Conservation (phyloP, 1,140 invertebrate species). For the Caligus rogercresseyi region DNA sequence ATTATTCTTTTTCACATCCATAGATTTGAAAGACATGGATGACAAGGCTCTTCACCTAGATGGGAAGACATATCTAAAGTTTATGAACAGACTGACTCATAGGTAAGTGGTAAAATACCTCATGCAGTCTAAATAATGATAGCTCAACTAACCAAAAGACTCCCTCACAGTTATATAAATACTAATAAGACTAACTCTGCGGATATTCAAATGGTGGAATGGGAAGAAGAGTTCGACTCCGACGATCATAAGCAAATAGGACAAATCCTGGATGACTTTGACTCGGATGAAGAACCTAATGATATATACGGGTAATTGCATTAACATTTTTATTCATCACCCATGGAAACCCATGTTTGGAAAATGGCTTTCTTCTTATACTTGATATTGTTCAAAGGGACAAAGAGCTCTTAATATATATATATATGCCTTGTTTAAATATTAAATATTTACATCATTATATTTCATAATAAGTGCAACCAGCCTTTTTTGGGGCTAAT, state of each 20-base stretch:
- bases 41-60: slow-evolving; percentile 41
- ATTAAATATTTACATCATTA: too few species aligned
- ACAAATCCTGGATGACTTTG: not conserved
- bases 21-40: slow-evolving; percentile 22
- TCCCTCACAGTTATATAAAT: not conserved
- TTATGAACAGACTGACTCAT: slow-evolving; percentile 39
- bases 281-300: slow-evolving; percentile 2
- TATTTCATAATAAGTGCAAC: too few species aligned
- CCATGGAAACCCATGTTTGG: too few species aligned
- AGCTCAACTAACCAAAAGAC: not conserved
- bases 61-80: slow-evolving; percentile 43
- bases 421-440: too few species aligned
- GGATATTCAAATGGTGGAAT: not conserved
- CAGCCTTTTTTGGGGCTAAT: too few species aligned
- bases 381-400: too few species aligned
- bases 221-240: not conserved
- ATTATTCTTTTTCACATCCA: too few species aligned
- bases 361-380: too few species aligned
- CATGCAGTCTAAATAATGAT: not conserved
- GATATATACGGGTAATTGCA: not conserved
- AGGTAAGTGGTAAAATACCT: slow-evolving; percentile 32
- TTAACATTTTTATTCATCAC: too few species aligned
- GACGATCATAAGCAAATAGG: not conserved
- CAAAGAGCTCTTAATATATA: too few species aligned
- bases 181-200: not conserved